Evolutionary conservation across 2,113 vertebrate species (phyloP).

Genomic region (Psammodynastes pulverulentus): DNA sequence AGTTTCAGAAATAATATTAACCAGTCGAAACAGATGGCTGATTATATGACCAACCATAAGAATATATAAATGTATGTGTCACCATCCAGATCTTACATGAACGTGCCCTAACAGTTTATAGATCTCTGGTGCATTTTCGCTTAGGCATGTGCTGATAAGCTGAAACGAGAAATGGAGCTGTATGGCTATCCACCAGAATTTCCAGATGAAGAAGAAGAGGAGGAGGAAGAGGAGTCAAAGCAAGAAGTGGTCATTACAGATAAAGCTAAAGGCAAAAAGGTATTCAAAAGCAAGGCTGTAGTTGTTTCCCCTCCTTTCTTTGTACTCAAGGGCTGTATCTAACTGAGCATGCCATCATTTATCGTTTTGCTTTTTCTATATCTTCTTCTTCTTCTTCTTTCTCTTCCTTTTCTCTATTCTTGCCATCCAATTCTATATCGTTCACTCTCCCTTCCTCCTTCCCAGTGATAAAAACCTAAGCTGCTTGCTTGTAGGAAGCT

Average conservation of each 20-base stretch:
- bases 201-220: slow-evolving; percentile 91
- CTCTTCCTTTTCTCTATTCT: not conserved
- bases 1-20: not conserved
- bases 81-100: not conserved
- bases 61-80: not conserved
- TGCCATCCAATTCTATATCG: not conserved
- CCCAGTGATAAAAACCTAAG: not conserved
- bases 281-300: not conserved
- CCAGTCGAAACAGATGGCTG: not conserved
- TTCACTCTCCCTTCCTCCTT: not conserved
- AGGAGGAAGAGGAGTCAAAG: slow-evolving; percentile 69
- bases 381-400: not conserved
- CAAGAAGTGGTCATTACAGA: slow-evolving; percentile 89
- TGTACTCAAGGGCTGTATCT: not conserved
- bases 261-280: slow-evolving; percentile 88
- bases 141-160: slow-evolving; percentile 96
- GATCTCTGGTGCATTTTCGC: slow-evolving; percentile 22
- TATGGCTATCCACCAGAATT: slow-evolving; percentile 94
- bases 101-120: not conserved
- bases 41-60: not conserved
- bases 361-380: not conserved
- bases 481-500: not conserved
- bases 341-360: not conserved
- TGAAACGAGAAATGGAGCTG: slow-evolving; percentile 94
- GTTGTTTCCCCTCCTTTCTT: not conserved